Percentiles rank a stretch among this genome's conserved stretches.
Evolutionary conservation across 2,113 vertebrate genomes (phyloP).

Genomic region (Arothron firmamentum): DNA sequence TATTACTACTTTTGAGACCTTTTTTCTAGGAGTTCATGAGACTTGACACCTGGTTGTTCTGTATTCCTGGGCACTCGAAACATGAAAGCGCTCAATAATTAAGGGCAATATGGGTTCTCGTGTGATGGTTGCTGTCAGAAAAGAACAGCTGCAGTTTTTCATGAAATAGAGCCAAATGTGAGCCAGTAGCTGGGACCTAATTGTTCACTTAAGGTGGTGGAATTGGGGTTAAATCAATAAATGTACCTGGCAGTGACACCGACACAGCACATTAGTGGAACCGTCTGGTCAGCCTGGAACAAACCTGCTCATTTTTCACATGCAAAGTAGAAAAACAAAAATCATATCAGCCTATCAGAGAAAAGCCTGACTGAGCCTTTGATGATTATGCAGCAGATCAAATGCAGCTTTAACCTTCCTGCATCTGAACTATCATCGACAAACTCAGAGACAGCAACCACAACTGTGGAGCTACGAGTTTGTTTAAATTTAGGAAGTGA

Average conservation of each 20-base stretch:
- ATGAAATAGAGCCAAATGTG: background rate
- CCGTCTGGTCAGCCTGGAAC: background rate
- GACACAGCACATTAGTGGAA: constrained; percentile 4
- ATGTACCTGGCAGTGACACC: constrained; percentile 4
- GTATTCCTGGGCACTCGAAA: too few relatives aligned
- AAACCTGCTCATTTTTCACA: background rate
- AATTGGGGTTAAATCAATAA: constrained; percentile 16
- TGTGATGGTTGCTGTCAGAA: too few relatives aligned
- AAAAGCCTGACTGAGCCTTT: background rate
- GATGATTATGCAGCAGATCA: constrained; percentile 6
- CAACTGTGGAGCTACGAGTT: background rate
- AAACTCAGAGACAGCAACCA: background rate
- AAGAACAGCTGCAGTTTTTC: too few relatives aligned
- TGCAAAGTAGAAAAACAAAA: background rate
- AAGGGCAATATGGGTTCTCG: too few relatives aligned
- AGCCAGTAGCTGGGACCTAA: constrained; percentile 7
- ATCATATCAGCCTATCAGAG: too few relatives aligned
- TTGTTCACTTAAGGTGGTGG: background rate
- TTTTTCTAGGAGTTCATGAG: too few relatives aligned
- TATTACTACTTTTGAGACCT: too few relatives aligned
- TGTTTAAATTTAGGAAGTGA: background rate
- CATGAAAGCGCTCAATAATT: too few relatives aligned
- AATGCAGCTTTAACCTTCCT: background rate
- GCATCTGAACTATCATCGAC: background rate
- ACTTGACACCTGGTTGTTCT: too few relatives aligned